Percentiles rank a stretch among this genome's conserved stretches.
phyloP scores from a whole-genome alignment of 2,113 vertebrate species.

The Naja naja region DNA sequence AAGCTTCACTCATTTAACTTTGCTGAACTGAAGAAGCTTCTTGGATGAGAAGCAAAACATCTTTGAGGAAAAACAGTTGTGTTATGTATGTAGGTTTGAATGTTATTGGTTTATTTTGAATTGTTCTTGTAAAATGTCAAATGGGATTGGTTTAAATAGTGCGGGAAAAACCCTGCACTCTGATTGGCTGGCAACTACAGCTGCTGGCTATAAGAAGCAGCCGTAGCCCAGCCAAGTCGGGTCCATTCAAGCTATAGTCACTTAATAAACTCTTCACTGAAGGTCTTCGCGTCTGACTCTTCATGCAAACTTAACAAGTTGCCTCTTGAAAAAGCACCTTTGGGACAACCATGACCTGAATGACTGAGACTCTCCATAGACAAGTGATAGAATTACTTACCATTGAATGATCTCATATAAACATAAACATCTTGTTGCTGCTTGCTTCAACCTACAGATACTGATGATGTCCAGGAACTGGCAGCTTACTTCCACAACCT shows the following conservation, averaged over 20 bases:
- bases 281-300: too few relatives aligned
- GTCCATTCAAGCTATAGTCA: too few relatives aligned
- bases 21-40: neutral
- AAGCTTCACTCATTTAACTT: neutral
- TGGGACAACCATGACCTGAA: neutral
- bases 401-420: neutral
- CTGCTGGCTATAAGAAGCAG: too few relatives aligned
- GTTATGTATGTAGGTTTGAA: too few relatives aligned
- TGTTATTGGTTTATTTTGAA: too few relatives aligned
- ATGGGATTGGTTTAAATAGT: too few relatives aligned
- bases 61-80: neutral
- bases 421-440: neutral
- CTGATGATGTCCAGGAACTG: neutral
- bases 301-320: too few relatives aligned
- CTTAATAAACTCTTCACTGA: too few relatives aligned
- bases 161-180: too few relatives aligned
- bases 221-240: too few relatives aligned
- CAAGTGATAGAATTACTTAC: neutral
- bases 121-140: too few relatives aligned
- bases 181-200: too few relatives aligned
- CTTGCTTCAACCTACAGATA: neutral
- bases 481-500: neutral
- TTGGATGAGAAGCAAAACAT: neutral
- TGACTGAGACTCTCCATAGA: neutral
- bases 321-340: neutral